Evolutionary conservation across 2,888 invertebrate genomes (phyloP).

Genomic region (Polyommatus icarus): DNA sequence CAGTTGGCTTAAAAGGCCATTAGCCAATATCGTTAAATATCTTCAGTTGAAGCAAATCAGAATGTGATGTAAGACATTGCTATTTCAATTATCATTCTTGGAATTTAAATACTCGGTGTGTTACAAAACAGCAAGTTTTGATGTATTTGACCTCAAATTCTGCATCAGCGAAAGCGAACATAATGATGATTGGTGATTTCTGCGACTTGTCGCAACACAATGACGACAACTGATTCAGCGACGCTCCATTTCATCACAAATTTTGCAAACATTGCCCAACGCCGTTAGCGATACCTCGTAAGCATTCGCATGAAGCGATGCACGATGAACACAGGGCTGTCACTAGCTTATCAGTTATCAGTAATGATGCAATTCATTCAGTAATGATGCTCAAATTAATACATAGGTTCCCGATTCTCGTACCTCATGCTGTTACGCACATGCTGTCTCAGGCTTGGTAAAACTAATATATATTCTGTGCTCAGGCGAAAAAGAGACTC

Average conservation of each 20-base stretch:
- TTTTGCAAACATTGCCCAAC: conserved; percentile 11
- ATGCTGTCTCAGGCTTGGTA: too few relatives aligned
- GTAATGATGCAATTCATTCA: too few relatives aligned
- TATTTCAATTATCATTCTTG: background rate
- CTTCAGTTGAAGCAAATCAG: background rate
- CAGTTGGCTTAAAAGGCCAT: background rate
- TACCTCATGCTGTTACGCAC: too few relatives aligned
- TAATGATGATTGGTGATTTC: background rate
- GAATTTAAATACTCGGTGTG: background rate
- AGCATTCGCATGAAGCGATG: conserved; percentile 17
- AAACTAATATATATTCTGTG: too few relatives aligned
- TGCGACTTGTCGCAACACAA: background rate
- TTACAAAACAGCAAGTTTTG: background rate
- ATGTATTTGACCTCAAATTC: background rate
- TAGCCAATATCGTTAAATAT: background rate
- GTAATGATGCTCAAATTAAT: too few relatives aligned
- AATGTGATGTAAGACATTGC: background rate
- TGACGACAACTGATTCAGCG: background rate
- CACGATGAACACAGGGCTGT: background rate
- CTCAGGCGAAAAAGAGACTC: too few relatives aligned
- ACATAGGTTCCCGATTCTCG: too few relatives aligned
- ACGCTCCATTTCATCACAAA: conserved; percentile 11
- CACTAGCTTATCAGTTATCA: background rate
- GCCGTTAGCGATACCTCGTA: background rate
- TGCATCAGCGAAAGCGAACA: background rate